Conservation (phyloP, 2,888 invertebrate species). For the Rotaria socialis region DNA sequence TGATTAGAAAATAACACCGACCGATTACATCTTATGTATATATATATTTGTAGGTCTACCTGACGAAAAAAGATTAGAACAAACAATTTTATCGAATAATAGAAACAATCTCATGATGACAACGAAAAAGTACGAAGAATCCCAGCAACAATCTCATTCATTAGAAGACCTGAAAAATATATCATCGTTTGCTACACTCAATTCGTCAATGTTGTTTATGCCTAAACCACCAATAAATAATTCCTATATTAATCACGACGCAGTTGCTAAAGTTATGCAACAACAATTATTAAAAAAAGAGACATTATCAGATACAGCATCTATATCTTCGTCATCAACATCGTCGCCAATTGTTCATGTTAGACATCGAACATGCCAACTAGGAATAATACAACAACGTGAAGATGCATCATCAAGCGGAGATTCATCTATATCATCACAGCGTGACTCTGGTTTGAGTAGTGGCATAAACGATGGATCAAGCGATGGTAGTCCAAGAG, state of each 20-base stretch:
- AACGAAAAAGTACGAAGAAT: neutral
- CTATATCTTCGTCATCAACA: neutral
- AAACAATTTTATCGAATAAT: neutral
- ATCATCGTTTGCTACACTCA: conserved; percentile 10
- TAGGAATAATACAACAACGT: neutral
- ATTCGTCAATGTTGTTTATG: neutral
- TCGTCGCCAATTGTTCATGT: neutral
- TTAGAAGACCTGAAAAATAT: neutral
- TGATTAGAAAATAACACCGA: conserved; percentile 22
- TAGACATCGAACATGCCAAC: neutral
- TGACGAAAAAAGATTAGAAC: conserved; percentile 16
- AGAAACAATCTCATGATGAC: neutral
- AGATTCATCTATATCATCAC: neutral
- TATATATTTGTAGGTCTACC: neutral
- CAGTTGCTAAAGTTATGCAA: conserved; percentile 12
- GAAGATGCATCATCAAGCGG: neutral
- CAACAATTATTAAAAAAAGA: conserved; percentile 30
- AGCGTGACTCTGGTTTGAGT: conserved; percentile 17
- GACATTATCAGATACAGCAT: neutral
- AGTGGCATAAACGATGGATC: neutral
- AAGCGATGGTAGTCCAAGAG: neutral
- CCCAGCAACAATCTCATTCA: neutral
- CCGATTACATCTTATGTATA: neutral
- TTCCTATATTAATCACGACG: conserved; percentile 15
- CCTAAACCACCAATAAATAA: neutral